A percentile compares a stretch with the other conserved stretches of the same genome.
phyloP scores from a whole-genome alignment of 2,797 vertebrate species.

The Choloepus didactylus region DNA sequence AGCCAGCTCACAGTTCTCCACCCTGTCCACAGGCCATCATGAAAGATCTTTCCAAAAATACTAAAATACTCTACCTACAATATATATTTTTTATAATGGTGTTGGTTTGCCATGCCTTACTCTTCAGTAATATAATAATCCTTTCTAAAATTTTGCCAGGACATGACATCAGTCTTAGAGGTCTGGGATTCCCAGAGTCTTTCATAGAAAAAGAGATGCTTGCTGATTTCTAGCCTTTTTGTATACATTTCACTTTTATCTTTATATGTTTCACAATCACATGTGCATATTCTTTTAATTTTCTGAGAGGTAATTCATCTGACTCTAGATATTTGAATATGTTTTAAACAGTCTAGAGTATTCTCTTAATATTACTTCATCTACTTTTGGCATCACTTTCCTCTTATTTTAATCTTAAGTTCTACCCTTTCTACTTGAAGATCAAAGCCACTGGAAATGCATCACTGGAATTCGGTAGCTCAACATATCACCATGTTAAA shows the following conservation, averaged over 20 bases:
- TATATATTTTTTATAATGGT: not conserved
- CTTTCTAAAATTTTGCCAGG: not conserved
- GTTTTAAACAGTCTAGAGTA: not conserved
- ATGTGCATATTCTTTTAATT: constrained; percentile 29
- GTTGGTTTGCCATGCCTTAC: not conserved
- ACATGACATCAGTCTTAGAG: not conserved
- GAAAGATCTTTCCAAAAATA: constrained; percentile 10
- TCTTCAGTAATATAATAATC: constrained; percentile 1
- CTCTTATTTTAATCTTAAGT: constrained; percentile 25
- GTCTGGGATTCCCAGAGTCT: not conserved
- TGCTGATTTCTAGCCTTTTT: not conserved
- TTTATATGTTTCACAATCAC: not conserved
- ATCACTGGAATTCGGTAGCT: not conserved
- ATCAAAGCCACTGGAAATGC: not conserved
- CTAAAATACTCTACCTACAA: not conserved
- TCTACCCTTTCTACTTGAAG: not conserved
- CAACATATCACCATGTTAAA: not conserved
- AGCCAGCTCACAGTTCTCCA: not conserved
- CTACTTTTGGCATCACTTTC: not conserved
- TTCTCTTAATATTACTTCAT: constrained; percentile 36
- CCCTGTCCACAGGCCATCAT: not conserved
- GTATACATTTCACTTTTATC: constrained; percentile 32
- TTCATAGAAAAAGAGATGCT: not conserved
- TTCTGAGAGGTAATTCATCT: not conserved
- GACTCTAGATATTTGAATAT: not conserved